Conservation (phyloP, 2,113 vertebrate genomes). For the Pomatorhinus ruficollis region DNA sequence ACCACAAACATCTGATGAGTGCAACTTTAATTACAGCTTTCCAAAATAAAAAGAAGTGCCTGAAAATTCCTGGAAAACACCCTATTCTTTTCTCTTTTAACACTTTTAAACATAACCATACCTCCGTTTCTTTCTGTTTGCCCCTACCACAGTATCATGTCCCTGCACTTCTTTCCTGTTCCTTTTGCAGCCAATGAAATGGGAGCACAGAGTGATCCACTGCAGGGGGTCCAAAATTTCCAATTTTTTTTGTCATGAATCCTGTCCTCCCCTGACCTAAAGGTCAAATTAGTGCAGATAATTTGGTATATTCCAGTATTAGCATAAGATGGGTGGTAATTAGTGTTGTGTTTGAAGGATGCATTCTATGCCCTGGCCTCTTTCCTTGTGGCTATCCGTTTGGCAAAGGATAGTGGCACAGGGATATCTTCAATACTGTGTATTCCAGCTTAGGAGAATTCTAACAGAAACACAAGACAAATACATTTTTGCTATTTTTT, state of each 20-base stretch:
- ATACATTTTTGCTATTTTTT: background rate
- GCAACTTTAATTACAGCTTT: conserved; percentile 10
- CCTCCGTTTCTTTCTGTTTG: background rate
- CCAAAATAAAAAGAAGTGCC: conserved; percentile 22
- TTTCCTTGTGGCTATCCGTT: background rate
- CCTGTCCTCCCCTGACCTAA: background rate
- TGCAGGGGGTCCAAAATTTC: background rate
- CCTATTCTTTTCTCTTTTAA: background rate
- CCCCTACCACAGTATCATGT: background rate
- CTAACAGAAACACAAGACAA: background rate
- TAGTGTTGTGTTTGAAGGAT: background rate
- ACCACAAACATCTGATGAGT: conserved; percentile 46
- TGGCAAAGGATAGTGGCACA: background rate
- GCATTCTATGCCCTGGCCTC: background rate
- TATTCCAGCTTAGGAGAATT: background rate
- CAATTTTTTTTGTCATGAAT: background rate
- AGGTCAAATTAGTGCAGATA: background rate
- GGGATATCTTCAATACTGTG: background rate
- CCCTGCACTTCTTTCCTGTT: background rate
- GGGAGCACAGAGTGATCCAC: background rate
- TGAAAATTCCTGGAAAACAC: conserved; percentile 8
- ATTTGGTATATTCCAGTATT: background rate
- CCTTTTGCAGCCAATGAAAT: background rate
- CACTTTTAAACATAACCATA: background rate
- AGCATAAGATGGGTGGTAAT: background rate